Evolutionary conservation across 2,113 vertebrate genomes (phyloP).

Genomic region (Egretta garzetta): DNA sequence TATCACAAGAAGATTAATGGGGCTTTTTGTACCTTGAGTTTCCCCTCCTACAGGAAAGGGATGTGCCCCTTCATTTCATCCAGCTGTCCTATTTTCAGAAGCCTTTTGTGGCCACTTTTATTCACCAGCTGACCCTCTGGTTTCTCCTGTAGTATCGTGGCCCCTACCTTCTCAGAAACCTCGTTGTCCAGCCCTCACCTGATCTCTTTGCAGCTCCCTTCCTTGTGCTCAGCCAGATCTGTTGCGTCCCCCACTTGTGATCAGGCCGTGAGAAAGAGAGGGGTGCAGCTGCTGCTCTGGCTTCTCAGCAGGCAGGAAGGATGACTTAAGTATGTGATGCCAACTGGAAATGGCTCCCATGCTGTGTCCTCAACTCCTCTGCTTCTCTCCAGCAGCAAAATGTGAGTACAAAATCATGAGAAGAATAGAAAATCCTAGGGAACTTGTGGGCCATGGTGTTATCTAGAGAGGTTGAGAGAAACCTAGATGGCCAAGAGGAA

Average conservation of each 20-base stretch:
- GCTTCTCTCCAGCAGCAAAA: background rate
- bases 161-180: background rate
- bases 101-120: background rate
- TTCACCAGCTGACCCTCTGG: background rate
- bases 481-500: background rate
- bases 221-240: fast-evolving
- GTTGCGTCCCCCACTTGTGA: background rate
- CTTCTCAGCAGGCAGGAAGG: background rate
- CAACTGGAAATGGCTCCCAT: background rate
- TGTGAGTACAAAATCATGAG: background rate
- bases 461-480: background rate
- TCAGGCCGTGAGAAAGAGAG: background rate
- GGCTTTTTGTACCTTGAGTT: fast-evolving
- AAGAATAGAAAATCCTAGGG: background rate
- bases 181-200: background rate
- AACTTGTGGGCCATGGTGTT: background rate
- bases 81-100: background rate
- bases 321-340: background rate
- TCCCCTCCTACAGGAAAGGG: background rate
- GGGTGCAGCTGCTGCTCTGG: background rate
- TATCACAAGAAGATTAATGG: background rate
- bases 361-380: background rate
- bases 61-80: background rate
- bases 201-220: background rate
- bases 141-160: background rate